phyloP scores from a whole-genome alignment of 2,113 vertebrate species.

The Coptodon bakossiorum region DNA sequence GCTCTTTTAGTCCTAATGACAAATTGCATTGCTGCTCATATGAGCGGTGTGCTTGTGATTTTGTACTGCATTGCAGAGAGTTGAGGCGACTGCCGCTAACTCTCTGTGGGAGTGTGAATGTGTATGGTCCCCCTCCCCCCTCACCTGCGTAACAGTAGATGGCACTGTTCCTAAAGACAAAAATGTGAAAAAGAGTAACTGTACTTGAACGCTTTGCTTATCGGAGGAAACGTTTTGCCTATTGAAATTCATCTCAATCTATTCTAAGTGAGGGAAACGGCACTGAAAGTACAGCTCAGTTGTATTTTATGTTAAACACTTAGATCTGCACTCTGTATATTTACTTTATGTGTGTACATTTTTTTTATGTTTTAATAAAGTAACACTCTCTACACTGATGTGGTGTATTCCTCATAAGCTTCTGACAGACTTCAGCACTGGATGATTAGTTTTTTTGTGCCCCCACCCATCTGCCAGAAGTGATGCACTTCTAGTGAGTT shows the following conservation, averaged over 20 bases:
- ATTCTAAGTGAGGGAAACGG: accelerated
- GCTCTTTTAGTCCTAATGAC: background rate
- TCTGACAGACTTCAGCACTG: background rate
- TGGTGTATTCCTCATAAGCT: background rate
- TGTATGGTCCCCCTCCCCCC: background rate
- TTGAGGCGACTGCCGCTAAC: background rate
- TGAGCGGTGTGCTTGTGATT: background rate
- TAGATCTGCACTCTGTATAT: background rate
- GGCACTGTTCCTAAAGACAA: conserved; percentile 49
- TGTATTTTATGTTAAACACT: background rate
- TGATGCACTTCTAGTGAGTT: background rate
- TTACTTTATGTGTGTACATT: conserved; percentile 7
- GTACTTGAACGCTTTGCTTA: background rate
- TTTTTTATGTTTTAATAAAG: conserved; percentile 9
- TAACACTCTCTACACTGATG: background rate
- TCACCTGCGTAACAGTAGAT: conserved; percentile 48
- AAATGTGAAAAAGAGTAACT: background rate
- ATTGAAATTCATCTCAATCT: background rate
- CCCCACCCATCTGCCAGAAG: background rate
- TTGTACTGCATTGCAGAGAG: conserved; percentile 58
- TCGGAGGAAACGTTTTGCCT: background rate
- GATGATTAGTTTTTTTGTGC: background rate
- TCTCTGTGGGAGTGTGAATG: background rate
- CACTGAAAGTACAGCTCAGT: background rate
- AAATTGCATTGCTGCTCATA: background rate